A percentile compares a stretch with the other conserved stretches of the same genome.
These are phyloP conservation scores for Agonopterix heracliana DNA, from an alignment of 2,888 invertebrate genomes.

Conservation along the genomic window DNA sequence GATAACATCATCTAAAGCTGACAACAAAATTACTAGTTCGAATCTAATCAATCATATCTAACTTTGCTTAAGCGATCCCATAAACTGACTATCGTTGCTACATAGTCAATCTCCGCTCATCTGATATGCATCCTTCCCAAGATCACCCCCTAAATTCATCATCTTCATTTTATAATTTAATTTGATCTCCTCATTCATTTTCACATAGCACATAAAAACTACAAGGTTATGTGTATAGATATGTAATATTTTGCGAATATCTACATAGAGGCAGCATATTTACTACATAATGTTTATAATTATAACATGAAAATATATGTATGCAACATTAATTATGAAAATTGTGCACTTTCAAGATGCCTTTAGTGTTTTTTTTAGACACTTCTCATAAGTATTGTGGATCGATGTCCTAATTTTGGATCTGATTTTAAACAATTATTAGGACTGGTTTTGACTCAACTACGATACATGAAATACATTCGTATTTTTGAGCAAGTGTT, in stretches of 20 bases:
- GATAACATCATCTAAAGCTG: no score
- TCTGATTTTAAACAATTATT: not conserved
- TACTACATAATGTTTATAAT: slow-evolving; percentile 42
- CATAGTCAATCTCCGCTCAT: no score
- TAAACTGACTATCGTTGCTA: no score
- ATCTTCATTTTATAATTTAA: not conserved
- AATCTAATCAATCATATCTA: no score
- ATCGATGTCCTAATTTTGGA: not conserved
- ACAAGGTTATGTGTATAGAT: not conserved
- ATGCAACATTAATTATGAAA: slow-evolving; percentile 40
- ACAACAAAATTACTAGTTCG: no score
- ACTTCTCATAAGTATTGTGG: slow-evolving; percentile 28
- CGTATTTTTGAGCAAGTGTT: no score
- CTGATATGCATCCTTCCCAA: no score
- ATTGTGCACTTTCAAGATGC: slow-evolving; percentile 47
- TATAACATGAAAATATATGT: slow-evolving; percentile 40
- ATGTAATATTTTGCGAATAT: slow-evolving; percentile 61
- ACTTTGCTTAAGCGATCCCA: no score
- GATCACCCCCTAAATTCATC: no score
- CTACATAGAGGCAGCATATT: slow-evolving; percentile 71
- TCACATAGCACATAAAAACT: no score
- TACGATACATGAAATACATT: not conserved
- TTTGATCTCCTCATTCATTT: no score
- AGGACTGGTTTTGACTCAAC: not conserved
- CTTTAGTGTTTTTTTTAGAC: slow-evolving; percentile 38